A percentile compares a stretch with the other conserved stretches of the same genome.
These are phyloP conservation scores for Dendrolimus kikuchii DNA, from an alignment of 1,140 invertebrate genomes.

Conservation along the genomic window DNA sequence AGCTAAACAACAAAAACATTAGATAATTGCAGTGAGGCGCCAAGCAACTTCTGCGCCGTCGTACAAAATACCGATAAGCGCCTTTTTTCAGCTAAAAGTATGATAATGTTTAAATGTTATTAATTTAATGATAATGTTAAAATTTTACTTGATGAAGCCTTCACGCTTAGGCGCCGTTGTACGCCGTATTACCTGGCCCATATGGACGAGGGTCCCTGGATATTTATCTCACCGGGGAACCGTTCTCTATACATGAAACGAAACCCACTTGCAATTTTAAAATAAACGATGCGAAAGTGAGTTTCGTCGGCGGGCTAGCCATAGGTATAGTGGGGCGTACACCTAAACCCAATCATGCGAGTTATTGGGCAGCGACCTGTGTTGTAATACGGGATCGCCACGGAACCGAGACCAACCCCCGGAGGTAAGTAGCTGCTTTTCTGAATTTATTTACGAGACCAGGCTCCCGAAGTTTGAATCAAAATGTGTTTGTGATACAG, in stretches of 20 bases:
- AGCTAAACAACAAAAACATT: too few species aligned
- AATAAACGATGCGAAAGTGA: conserved; percentile 5
- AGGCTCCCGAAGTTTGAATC: too few species aligned
- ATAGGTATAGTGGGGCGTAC: conserved; percentile 7
- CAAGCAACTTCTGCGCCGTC: conserved; percentile 6
- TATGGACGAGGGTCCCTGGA: too few species aligned
- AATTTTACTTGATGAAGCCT: too few species aligned
- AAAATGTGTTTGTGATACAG: too few species aligned
- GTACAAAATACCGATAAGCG: conserved; percentile 31
- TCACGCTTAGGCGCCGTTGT: too few species aligned
- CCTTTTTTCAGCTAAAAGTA: conserved; percentile 2
- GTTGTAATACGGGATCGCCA: conserved; percentile 7
- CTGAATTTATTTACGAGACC: not conserved
- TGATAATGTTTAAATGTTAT: too few species aligned
- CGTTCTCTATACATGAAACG: too few species aligned
- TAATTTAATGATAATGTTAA: too few species aligned
- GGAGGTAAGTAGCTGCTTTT: conserved; percentile 11
- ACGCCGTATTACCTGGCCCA: too few species aligned
- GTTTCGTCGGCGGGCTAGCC: conserved; percentile 2
- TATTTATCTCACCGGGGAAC: too few species aligned
- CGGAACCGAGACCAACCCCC: not conserved
- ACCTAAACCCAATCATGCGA: conserved; percentile 24
- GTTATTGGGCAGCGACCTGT: conserved; percentile 28
- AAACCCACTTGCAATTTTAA: conserved; percentile 4
- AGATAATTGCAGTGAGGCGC: too few species aligned